Evolutionary conservation across 2,888 invertebrate genomes (phyloP).

Genomic region (Sinopyrophorus schimmeli): DNA sequence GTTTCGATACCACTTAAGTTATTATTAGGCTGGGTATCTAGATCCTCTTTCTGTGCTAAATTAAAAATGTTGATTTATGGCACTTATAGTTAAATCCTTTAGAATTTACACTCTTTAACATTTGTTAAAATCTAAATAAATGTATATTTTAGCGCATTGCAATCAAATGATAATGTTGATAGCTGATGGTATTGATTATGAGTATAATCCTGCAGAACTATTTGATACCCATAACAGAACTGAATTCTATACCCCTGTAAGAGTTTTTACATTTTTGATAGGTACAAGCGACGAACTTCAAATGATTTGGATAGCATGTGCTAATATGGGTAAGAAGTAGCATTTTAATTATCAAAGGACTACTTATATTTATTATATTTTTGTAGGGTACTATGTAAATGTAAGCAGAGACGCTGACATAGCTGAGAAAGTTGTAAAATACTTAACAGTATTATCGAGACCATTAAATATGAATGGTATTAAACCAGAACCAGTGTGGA

Average conservation of each 20-base stretch:
- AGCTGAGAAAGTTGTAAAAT: slow-evolving; percentile 90
- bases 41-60: no score
- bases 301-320: slow-evolving; percentile 97
- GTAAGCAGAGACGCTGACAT: slow-evolving; percentile 94
- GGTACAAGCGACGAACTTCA: slow-evolving; percentile 85
- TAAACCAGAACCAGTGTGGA: slow-evolving; percentile 87
- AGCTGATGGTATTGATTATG: slow-evolving; percentile 95
- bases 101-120: not conserved
- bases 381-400: slow-evolving; percentile 89
- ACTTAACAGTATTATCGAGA: slow-evolving; percentile 93
- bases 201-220: slow-evolving; percentile 73
- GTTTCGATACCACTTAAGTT: no score
- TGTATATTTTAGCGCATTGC: slow-evolving; percentile 56
- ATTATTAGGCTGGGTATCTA: no score
- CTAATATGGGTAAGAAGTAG: slow-evolving; percentile 74
- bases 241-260: slow-evolving; percentile 42
- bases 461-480: slow-evolving; percentile 81
- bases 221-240: slow-evolving; percentile 81
- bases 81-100: no score
- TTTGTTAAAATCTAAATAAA: not conserved
- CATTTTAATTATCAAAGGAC: not conserved
- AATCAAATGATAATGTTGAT: slow-evolving; percentile 98
- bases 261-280: slow-evolving; percentile 97
- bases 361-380: not conserved
- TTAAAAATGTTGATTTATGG: no score